Percentiles rank a stretch among this genome's conserved stretches.
These are phyloP conservation scores for Cinclus cinclus DNA, from an alignment of 2,113 vertebrate genomes.

Conservation along the genomic window DNA sequence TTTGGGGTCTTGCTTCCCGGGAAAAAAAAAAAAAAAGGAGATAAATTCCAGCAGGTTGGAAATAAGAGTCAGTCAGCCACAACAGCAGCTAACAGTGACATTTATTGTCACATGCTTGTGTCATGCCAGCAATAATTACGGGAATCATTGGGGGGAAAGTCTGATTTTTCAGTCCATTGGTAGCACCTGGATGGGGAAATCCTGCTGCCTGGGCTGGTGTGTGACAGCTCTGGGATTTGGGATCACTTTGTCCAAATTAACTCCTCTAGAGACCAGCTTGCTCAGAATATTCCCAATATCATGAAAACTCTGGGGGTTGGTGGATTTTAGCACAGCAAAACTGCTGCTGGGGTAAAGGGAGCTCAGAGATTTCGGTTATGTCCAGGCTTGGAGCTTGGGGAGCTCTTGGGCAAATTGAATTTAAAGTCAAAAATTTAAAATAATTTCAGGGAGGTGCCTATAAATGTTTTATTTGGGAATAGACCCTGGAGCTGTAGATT, in stretches of 20 bases:
- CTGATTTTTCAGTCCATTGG: background rate
- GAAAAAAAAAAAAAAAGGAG: too few species aligned
- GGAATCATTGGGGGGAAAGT: background rate
- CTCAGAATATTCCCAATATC: background rate
- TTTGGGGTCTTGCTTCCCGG: background rate
- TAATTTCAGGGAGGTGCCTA: background rate
- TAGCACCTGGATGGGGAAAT: background rate
- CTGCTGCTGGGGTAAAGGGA: accelerated
- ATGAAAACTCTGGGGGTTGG: background rate
- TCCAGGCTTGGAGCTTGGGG: background rate
- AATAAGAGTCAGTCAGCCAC: background rate
- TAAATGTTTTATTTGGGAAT: too few species aligned
- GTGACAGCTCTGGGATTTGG: background rate
- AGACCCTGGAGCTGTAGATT: too few species aligned
- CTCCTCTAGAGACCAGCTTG: background rate
- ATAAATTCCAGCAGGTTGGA: background rate
- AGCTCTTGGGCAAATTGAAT: background rate
- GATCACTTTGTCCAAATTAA: background rate
- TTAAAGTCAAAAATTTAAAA: background rate
- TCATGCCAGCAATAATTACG: background rate
- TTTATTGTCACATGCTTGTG: accelerated
- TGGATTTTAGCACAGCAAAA: background rate
- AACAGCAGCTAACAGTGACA: background rate
- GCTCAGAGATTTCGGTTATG: background rate
- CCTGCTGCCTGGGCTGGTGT: background rate